Percentiles rank a stretch among this genome's conserved stretches.
These are phyloP conservation scores for Synaphobranchus kaupii DNA, from an alignment of 2,797 vertebrate species.

Conservation along the genomic window DNA sequence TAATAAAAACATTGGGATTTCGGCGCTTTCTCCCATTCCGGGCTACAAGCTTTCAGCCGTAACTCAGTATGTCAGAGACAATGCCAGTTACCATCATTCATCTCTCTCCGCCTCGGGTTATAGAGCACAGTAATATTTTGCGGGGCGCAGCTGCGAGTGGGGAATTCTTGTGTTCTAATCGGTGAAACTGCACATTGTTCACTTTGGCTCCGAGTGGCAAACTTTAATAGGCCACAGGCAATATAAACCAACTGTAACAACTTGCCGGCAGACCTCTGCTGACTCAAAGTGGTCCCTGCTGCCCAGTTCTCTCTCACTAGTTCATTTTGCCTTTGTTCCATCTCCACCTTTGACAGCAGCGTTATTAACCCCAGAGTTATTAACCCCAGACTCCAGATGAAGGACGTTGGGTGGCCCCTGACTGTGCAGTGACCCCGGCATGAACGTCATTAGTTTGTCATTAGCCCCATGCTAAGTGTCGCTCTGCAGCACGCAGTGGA, in stretches of 20 bases:
- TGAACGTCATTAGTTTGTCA: constrained; percentile 35
- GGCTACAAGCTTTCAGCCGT: constrained; percentile 3
- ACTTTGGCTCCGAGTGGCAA: constrained; percentile 34
- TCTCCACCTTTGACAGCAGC: constrained; percentile 21
- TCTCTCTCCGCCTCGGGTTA: constrained; percentile 33
- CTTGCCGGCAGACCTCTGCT: constrained; percentile 23
- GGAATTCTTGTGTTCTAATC: constrained; percentile 40
- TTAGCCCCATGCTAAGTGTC: constrained; percentile 32
- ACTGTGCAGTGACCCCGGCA: constrained; percentile 31
- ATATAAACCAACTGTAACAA: constrained; percentile 31
- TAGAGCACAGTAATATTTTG: constrained; percentile 27
- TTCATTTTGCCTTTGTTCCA: constrained; percentile 27
- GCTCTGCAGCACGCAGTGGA: constrained; percentile 22
- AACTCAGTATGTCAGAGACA: constrained; percentile 23
- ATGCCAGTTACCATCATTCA: constrained; percentile 35
- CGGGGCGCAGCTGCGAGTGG: constrained; percentile 12
- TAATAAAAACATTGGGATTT: constrained; percentile 23
- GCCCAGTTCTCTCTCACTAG: constrained; percentile 2
- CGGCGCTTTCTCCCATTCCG: constrained; percentile 6
- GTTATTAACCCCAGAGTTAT: constrained; percentile 34
- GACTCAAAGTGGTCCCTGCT: not conserved
- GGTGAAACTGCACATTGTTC: constrained; percentile 31
- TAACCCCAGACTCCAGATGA: constrained; percentile 21
- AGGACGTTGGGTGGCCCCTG: constrained; percentile 22
- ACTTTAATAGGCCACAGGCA: constrained; percentile 34